Evolutionary conservation across 2,797 vertebrate species (phyloP), one percentile per base, ranked within the genome.

Genomic region (Tragopan temminckii): DNA sequence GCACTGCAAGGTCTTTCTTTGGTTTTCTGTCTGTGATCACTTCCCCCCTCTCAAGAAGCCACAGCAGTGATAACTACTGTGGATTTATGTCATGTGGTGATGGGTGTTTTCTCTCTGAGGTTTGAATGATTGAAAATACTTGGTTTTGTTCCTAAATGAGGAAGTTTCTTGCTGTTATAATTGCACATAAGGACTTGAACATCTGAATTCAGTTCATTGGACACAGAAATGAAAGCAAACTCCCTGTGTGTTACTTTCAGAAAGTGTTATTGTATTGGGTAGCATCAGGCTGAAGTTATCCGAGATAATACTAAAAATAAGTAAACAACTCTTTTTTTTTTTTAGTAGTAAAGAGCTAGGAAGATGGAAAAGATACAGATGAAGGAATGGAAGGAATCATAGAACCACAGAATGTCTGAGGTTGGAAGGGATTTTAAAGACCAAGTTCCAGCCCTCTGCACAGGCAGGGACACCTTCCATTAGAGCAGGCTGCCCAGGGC

Each of bases 141-240:
- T 55, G 10, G 4, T 13, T n/a, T 76, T 31, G 15, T 74, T 87
- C 53, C 29, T 6, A 31, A 67, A 83, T 42, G n/a, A 68, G 48
- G 11, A 84, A 43, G 12, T 50, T 74, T 77, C 2, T 1, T 14
- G 19, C 20, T 69, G 61, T 36, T 40, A 67, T 14, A 16, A 16
- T 88, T 80, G 18, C 8, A 3, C 4, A 29, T 27, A 59, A 21
- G 21, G 27, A 55, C 27, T 81, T 90, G 45, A 66, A 9, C 6
- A 1, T 23, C 61, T 11, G 19, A 77, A 52, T 24, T 67, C 2
- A 33, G 46, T 62, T 59, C 36, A 36, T 20, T 72, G 79, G 87
- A 80, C 8, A 40, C 17, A 70, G 64, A 85, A 90, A 85, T 31
- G 18, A 36, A 81, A 79, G 36, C 57, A 66, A 92, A 85, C 9